These are phyloP conservation scores for Lerista edwardsae DNA, from an alignment of 2,797 vertebrate species.

Conservation along the genomic window DNA sequence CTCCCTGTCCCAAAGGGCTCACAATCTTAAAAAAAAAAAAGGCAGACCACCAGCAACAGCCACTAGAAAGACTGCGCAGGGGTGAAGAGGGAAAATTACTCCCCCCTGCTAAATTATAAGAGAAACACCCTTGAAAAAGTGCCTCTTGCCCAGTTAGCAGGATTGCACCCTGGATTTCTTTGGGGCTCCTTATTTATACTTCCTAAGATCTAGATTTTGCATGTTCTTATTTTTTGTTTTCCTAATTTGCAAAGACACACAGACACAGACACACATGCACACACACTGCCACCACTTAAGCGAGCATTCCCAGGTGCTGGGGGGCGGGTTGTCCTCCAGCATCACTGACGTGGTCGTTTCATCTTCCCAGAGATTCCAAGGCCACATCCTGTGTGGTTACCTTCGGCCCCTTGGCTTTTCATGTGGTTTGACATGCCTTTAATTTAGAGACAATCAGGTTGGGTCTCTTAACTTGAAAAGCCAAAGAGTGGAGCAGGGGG, in stretches of 20 bases:
- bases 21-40: too few species aligned
- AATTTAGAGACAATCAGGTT: constrained; percentile 72
- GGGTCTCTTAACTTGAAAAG: constrained; percentile 67
- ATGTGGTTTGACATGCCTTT: constrained; percentile 75
- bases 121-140: too few species aligned
- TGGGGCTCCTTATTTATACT: constrained; percentile 56
- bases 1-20: too few species aligned
- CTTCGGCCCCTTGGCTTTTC: constrained; percentile 65
- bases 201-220: constrained; percentile 59
- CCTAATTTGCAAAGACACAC: constrained; percentile 68
- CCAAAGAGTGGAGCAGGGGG: too few species aligned
- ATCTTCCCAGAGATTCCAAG: constrained; percentile 57
- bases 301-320: not conserved
- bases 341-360: constrained; percentile 1
- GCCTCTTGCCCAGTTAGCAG: too few species aligned
- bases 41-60: too few species aligned
- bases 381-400: constrained; percentile 74
- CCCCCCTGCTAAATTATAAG: too few species aligned
- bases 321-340: not conserved
- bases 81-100: too few species aligned
- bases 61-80: too few species aligned
- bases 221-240: constrained; percentile 5
- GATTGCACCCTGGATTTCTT: too few species aligned
- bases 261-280: not conserved
- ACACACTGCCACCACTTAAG: not conserved